Base-by-base conservation (phyloP, 2,113 vertebrate genomes). In the Chloebia gouldiae region DNA sequence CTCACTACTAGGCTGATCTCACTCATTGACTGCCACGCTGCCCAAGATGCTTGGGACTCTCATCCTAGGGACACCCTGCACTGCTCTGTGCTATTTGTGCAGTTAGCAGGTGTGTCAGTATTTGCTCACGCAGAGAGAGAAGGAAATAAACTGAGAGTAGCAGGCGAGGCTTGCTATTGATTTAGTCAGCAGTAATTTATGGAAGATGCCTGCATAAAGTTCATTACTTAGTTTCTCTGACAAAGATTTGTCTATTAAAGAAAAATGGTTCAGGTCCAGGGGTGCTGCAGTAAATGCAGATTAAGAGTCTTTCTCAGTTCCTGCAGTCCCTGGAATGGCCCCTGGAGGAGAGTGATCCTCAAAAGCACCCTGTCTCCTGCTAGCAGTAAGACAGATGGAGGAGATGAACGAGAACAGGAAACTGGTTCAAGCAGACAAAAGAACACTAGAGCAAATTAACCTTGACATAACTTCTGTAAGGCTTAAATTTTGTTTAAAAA, bases 201-300 rank as follows among this genome's bases (percentile, higher is more conserved):
- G 57, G 69, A 65, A 92, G 81, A 91, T 22, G 13, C 40, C 81
- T 72, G 53, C 37, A 39, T 68, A 63, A 96, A 90, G 73, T 92
- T 93, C 77, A 90, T 44, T 88, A 75, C 25, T 83, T 90, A 57
- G 64, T 93, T 92, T 93, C 57, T 91, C 66, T 92, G 79, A 72
- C 33, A 82, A 71, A 96, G 78, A 71, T 81, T 95, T 96, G 13
- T 33, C 61, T 81, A 39, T 76, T 83, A 79, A 95, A 94, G 35
- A 93, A 78, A 85, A 90, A 33, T 6, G 4, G 63, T 71, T 16
- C 70, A 63, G 40, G 73, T 90, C 79, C 83, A 87, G 64, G 14
- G 19, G 49, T 86, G 81, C 68, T 90, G 42, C 8, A 3, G 42
- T 24, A 96, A 95, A 91, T 16, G 28, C 22, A 88, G 61, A 69